Evolutionary conservation across 2,113 vertebrate genomes (phyloP).

Genomic region (Hemicordylus capensis): DNA sequence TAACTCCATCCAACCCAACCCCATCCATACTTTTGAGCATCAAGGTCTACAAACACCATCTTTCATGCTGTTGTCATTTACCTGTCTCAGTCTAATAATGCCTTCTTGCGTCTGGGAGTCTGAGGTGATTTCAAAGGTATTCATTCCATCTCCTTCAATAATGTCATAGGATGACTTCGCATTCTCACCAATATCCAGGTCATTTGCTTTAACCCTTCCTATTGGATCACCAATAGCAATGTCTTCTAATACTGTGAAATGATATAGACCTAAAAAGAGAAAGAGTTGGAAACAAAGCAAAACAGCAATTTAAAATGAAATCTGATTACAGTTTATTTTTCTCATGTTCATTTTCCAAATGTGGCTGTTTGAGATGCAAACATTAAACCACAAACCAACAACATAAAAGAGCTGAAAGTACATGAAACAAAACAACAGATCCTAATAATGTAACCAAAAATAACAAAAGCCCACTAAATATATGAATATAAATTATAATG

Average conservation of each 20-base stretch:
- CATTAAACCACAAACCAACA: neutral
- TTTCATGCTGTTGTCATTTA: constrained; percentile 62
- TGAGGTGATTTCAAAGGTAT: constrained; percentile 90
- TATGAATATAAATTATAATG: too few species aligned
- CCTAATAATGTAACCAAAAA: too few species aligned
- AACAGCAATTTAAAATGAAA: constrained; percentile 22
- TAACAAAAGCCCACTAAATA: too few species aligned
- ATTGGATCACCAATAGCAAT: constrained; percentile 86
- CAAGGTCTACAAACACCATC: neutral
- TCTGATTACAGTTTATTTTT: neutral
- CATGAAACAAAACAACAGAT: too few species aligned
- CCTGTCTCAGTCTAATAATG: constrained; percentile 91
- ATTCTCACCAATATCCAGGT: constrained; percentile 93
- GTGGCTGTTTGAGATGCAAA: constrained; percentile 14
- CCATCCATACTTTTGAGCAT: neutral
- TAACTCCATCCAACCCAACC: neutral
- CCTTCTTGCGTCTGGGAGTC: constrained; percentile 93
- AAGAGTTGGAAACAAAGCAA: constrained; percentile 52
- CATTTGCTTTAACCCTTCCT: constrained; percentile 92
- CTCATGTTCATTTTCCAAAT: neutral
- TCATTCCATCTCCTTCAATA: constrained; percentile 91
- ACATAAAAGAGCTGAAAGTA: too few species aligned
- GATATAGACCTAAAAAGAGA: constrained; percentile 85
- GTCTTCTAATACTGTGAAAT: constrained; percentile 94
- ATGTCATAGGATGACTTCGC: constrained; percentile 92